Evolutionary conservation across 2,888 invertebrate genomes (phyloP).

Genomic region (Acanthacorydalis orientalis): DNA sequence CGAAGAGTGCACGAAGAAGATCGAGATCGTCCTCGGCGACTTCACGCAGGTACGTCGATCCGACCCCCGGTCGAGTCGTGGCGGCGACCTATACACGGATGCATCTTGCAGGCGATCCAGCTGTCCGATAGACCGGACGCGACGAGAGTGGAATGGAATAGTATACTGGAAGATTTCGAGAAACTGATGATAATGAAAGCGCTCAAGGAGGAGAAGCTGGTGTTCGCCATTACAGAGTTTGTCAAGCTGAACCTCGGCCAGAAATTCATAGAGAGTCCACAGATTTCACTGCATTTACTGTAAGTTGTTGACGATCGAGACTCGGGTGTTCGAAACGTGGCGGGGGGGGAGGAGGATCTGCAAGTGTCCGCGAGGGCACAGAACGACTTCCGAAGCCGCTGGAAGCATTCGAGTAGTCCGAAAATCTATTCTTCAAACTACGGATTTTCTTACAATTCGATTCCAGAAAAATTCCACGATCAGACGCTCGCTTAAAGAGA

Average conservation of each 20-base stretch:
- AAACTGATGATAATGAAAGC: slow-evolving; percentile 66
- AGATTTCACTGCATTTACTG: slow-evolving; percentile 48
- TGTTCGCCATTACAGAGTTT: slow-evolving; percentile 66
- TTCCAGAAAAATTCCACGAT: too few relatives aligned
- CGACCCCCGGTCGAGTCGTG: neutral
- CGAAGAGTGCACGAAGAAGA: slow-evolving; percentile 33
- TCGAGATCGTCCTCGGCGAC: slow-evolving; percentile 40
- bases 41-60: slow-evolving; percentile 34
- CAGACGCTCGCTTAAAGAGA: too few relatives aligned
- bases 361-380: slow-evolving; percentile 84
- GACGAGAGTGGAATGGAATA: slow-evolving; percentile 41
- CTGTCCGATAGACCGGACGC: slow-evolving; percentile 16
- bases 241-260: slow-evolving; percentile 60
- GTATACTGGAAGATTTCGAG: slow-evolving; percentile 47
- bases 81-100: neutral
- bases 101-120: slow-evolving; percentile 34
- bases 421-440: too few relatives aligned
- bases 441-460: too few relatives aligned
- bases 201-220: slow-evolving; percentile 63
- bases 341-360: slow-evolving; percentile 70
- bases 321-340: slow-evolving; percentile 49
- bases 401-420: too few relatives aligned
- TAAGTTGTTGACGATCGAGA: slow-evolving; percentile 39
- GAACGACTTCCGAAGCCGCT: slow-evolving; percentile 63
- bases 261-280: slow-evolving; percentile 68